These are phyloP conservation scores for Andrena haemorrhoa DNA, from an alignment of 2,888 invertebrate genomes.

Conservation along the genomic window DNA sequence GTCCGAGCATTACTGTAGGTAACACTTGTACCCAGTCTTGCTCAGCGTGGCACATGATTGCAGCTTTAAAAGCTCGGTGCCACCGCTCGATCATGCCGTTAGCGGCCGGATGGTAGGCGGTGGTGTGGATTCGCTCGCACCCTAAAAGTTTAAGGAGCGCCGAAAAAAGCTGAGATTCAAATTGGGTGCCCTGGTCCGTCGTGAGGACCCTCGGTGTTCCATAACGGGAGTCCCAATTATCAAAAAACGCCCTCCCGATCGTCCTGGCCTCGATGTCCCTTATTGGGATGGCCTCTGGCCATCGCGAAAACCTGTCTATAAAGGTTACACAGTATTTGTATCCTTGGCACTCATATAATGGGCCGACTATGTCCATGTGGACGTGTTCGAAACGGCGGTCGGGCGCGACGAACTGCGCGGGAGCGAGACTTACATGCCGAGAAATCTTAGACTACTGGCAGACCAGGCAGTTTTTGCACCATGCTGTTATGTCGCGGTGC, in stretches of 20 bases:
- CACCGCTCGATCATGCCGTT: conserved; percentile 65
- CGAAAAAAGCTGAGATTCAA: neutral
- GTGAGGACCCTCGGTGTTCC: neutral
- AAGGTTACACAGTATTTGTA: neutral
- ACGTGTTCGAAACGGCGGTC: neutral
- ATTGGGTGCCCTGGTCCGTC: neutral
- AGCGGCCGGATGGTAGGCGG: conserved; percentile 51
- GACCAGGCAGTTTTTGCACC: neutral
- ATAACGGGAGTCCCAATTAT: neutral
- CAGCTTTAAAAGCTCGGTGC: conserved; percentile 57
- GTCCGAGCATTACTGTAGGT: conserved; percentile 43
- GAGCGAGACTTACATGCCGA: neutral
- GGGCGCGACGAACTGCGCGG: neutral
- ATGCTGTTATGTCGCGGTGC: conserved; percentile 17
- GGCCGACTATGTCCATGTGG: neutral
- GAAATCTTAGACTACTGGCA: neutral
- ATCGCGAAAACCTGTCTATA: neutral
- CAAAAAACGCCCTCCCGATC: neutral
- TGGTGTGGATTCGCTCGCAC: conserved; percentile 16
- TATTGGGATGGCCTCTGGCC: neutral
- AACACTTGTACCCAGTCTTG: conserved; percentile 39
- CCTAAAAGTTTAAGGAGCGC: neutral
- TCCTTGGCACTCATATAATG: no score
- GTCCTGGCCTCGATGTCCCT: neutral
- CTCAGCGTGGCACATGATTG: conserved; percentile 50